Evolutionary conservation across 2,113 vertebrate genomes (phyloP).

Genomic region (Axis porcinus): DNA sequence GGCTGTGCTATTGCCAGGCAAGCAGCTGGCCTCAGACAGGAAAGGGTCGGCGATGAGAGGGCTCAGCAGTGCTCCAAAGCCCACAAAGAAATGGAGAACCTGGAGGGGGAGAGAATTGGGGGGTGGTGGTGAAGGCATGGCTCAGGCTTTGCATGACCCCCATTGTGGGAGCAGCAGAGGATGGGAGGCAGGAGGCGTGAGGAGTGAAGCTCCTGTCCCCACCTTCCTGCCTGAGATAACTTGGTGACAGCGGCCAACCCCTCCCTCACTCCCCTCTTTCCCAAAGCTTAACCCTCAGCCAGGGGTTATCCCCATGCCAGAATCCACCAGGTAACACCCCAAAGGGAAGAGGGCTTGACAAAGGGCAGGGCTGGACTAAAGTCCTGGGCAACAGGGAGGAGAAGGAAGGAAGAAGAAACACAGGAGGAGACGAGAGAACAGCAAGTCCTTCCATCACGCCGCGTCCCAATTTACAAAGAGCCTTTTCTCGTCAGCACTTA

Average conservation of each 20-base stretch:
- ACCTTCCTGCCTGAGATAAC: neutral
- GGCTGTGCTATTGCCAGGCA: constrained; percentile 84
- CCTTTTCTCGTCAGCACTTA: neutral
- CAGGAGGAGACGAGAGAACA: neutral
- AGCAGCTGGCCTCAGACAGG: constrained; percentile 91
- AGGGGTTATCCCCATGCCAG: neutral
- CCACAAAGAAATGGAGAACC: constrained; percentile 95
- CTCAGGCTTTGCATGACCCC: neutral
- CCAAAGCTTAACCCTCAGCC: neutral
- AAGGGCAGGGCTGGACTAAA: neutral
- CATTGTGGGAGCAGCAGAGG: neutral
- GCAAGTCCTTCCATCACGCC: neutral
- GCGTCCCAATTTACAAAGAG: neutral
- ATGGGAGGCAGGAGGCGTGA: neutral
- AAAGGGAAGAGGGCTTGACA: neutral
- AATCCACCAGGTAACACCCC: neutral
- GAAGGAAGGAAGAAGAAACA: neutral
- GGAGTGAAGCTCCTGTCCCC: neutral
- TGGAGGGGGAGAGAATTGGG: constrained; percentile 48
- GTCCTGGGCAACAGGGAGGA: neutral
- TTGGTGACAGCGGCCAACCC: neutral
- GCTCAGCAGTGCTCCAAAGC: constrained; percentile 92
- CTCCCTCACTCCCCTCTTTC: neutral
- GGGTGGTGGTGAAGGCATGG: neutral
- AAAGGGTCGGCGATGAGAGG: constrained; percentile 95